Conservation (phyloP, 1,140 invertebrate genomes). For the Meloidogyne chitwoodi region DNA sequence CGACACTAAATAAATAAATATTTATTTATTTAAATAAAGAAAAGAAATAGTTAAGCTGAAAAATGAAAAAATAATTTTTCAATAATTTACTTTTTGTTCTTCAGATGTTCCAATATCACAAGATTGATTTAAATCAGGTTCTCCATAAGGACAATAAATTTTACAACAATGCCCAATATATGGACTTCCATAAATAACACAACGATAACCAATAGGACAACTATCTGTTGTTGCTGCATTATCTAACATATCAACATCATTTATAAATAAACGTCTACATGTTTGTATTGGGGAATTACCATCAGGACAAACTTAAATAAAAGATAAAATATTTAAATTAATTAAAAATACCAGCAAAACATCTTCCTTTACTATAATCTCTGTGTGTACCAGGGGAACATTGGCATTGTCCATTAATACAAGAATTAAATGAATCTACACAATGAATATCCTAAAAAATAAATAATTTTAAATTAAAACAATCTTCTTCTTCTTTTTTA, state of each 20-base stretch:
- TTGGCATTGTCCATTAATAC: slow-evolving; percentile 52
- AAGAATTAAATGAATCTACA: slow-evolving; percentile 58
- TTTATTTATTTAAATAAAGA: too few relatives aligned
- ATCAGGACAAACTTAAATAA: slow-evolving; percentile 54
- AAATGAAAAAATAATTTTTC: not conserved
- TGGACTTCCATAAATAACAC: slow-evolving; percentile 59
- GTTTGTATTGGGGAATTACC: slow-evolving; percentile 55
- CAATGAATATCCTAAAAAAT: slow-evolving; percentile 45
- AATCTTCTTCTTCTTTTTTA: not conserved
- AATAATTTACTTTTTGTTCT: slow-evolving; percentile 44
- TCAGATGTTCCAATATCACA: slow-evolving; percentile 55
- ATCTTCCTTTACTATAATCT: slow-evolving; percentile 46
- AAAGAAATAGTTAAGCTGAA: too few relatives aligned
- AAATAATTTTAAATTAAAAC: not conserved
- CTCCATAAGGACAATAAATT: slow-evolving; percentile 56
- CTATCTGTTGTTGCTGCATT: slow-evolving; percentile 60
- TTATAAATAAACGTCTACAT: slow-evolving; percentile 57
- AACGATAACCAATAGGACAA: slow-evolving; percentile 57
- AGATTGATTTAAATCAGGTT: slow-evolving; percentile 59
- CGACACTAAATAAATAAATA: slow-evolving; percentile 49
- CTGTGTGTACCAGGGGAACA: slow-evolving; percentile 55
- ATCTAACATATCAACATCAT: slow-evolving; percentile 59
- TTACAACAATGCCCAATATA: slow-evolving; percentile 60
- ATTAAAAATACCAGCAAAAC: slow-evolving; percentile 46
- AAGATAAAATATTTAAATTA: slow-evolving; percentile 12